These are phyloP conservation scores for Drosophila rhopaloa DNA, from an alignment of 1,140 invertebrate genomes.

Conservation along the genomic window DNA sequence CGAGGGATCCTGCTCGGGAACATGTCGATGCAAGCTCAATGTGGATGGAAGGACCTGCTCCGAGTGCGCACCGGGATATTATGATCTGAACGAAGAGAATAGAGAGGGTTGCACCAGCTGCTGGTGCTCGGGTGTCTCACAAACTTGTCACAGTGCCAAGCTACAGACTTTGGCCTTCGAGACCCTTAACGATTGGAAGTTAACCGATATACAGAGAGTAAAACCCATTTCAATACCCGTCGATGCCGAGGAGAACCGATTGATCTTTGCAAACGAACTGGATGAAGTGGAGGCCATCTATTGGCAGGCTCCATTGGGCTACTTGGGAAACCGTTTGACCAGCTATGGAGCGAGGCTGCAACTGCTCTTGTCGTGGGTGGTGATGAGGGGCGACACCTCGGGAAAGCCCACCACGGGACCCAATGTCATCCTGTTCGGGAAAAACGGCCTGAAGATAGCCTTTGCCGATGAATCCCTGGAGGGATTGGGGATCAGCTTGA, in stretches of 20 bases:
- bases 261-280: constrained; percentile 88
- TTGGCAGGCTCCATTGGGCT: constrained; percentile 93
- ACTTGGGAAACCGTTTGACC: constrained; percentile 90
- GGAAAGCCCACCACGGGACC: constrained; percentile 93
- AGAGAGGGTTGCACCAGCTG: constrained; percentile 94
- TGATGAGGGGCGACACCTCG: constrained; percentile 94
- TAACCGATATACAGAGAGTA: constrained; percentile 87
- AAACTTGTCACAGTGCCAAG: constrained; percentile 88
- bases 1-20: constrained; percentile 90
- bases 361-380: constrained; percentile 92
- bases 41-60: constrained; percentile 93
- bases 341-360: constrained; percentile 91
- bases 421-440: constrained; percentile 93
- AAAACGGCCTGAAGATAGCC: constrained; percentile 90
- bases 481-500: constrained; percentile 86
- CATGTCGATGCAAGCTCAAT: constrained; percentile 93
- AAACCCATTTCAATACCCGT: constrained; percentile 85
- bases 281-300: constrained; percentile 91
- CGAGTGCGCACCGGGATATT: constrained; percentile 93
- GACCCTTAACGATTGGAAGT: constrained; percentile 87
- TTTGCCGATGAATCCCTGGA: constrained; percentile 87
- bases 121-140: constrained; percentile 95
- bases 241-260: constrained; percentile 86
- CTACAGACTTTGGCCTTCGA: constrained; percentile 87
- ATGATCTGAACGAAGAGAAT: constrained; percentile 91